Percentiles rank a stretch among this genome's conserved stretches.
These are phyloP conservation scores for Scomberomorus guttatus DNA, from an alignment of 2,797 vertebrate species.

Conservation along the genomic window DNA sequence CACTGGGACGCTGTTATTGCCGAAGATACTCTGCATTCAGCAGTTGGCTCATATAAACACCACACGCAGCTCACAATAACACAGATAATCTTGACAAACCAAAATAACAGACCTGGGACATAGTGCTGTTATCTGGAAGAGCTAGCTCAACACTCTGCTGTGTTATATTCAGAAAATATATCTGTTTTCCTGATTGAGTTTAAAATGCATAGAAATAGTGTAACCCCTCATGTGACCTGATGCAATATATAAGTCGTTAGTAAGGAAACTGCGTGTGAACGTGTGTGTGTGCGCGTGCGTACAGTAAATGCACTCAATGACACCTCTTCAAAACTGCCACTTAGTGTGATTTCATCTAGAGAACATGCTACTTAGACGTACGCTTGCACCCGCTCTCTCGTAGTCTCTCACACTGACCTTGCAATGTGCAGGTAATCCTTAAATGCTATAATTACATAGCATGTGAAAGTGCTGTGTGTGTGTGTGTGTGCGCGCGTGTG, in stretches of 20 bases:
- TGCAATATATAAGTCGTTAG: constrained; percentile 14
- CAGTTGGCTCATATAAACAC: constrained; percentile 33
- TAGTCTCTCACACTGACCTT: constrained; percentile 61
- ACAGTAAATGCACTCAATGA: constrained; percentile 29
- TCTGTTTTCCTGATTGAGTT: constrained; percentile 23
- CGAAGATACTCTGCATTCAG: constrained; percentile 25
- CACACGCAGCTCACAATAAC: constrained; percentile 35
- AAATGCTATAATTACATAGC: constrained; percentile 67
- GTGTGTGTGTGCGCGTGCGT: constrained; percentile 7
- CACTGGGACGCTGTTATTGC: constrained; percentile 17
- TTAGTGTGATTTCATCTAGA: constrained; percentile 57
- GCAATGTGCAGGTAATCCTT: constrained; percentile 61
- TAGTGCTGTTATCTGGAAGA: constrained; percentile 32
- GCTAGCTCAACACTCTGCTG: constrained; percentile 13
- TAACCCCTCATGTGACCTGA: constrained; percentile 22
- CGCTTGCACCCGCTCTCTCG: constrained; percentile 33
- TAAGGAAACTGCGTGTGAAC: not conserved
- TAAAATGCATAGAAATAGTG: constrained; percentile 21
- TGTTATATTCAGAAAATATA: constrained; percentile 24
- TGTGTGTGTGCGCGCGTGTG: constrained; percentile 11
- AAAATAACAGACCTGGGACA: constrained; percentile 34
- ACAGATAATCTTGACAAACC: constrained; percentile 42
- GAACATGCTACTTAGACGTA: constrained; percentile 43
- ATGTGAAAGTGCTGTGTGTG: constrained; percentile 17
- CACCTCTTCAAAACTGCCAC: constrained; percentile 54